These are phyloP conservation scores for Thalassarche chlororhynchos DNA, from an alignment of 2,113 vertebrate genomes.

Conservation along the genomic window DNA sequence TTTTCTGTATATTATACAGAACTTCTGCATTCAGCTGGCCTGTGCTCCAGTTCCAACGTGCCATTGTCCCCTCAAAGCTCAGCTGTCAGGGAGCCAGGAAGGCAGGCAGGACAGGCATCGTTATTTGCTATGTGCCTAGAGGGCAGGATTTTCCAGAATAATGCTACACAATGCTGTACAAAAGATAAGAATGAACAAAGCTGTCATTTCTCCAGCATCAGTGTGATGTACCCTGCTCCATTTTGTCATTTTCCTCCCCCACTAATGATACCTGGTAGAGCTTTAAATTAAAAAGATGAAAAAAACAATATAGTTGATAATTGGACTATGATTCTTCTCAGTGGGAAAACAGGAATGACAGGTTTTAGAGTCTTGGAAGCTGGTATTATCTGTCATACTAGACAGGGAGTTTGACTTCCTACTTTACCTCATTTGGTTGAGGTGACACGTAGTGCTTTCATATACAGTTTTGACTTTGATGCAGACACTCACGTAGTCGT, in stretches of 20 bases:
- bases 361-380: neutral
- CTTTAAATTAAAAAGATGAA: neutral
- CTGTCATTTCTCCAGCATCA: neutral
- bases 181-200: neutral
- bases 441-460: neutral
- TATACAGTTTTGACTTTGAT: neutral
- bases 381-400: constrained; percentile 9
- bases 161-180: neutral
- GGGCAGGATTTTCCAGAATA: neutral
- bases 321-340: constrained; percentile 15
- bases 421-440: neutral
- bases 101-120: neutral
- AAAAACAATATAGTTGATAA: neutral
- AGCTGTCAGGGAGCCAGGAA: neutral
- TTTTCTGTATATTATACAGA: neutral
- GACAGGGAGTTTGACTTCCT: neutral
- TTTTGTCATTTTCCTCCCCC: neutral
- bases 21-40: neutral
- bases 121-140: neutral
- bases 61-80: neutral
- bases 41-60: neutral
- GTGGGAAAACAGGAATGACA: constrained; percentile 19
- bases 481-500: neutral
- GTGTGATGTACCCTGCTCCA: neutral
- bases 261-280: neutral